Conservation (phyloP, 2,888 invertebrate species). For the Sesamia inferens region DNA sequence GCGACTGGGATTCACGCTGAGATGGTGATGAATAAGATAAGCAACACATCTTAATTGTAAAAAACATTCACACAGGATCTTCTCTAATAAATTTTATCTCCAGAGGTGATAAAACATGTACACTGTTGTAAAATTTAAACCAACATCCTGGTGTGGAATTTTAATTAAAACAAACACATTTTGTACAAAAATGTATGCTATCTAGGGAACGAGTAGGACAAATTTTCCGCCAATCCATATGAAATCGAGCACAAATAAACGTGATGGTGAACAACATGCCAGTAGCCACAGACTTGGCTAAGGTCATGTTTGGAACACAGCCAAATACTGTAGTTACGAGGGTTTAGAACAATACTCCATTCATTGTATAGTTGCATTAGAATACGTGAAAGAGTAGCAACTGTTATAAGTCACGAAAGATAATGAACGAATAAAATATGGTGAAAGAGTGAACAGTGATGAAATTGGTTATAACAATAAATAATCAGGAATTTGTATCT, state of each 20-base stretch:
- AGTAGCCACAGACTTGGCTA: constrained; percentile 34
- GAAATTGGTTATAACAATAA: background rate
- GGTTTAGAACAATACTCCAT: constrained; percentile 8
- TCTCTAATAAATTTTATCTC: constrained; percentile 10
- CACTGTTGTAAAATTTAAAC: constrained; percentile 8
- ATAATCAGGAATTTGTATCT: background rate
- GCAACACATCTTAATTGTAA: background rate
- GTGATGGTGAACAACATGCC: constrained; percentile 13
- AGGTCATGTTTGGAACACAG: constrained; percentile 33
- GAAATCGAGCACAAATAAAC: constrained; percentile 34
- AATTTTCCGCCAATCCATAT: constrained; percentile 22
- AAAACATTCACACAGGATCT: background rate
- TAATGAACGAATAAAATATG: background rate
- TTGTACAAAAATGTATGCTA: constrained; percentile 12
- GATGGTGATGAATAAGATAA: background rate
- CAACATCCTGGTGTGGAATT: constrained; percentile 17
- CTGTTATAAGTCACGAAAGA: background rate
- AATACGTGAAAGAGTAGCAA: background rate
- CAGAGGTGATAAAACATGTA: background rate
- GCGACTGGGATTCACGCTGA: too few species aligned
- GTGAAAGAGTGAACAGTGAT: background rate
- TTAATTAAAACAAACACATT: constrained; percentile 46
- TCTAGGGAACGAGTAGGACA: constrained; percentile 9
- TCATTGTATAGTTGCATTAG: constrained; percentile 27
- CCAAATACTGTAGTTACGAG: constrained; percentile 35